Evolutionary conservation across 2,797 vertebrate species (phyloP).

Genomic region (Myioborus melanocephalus): DNA sequence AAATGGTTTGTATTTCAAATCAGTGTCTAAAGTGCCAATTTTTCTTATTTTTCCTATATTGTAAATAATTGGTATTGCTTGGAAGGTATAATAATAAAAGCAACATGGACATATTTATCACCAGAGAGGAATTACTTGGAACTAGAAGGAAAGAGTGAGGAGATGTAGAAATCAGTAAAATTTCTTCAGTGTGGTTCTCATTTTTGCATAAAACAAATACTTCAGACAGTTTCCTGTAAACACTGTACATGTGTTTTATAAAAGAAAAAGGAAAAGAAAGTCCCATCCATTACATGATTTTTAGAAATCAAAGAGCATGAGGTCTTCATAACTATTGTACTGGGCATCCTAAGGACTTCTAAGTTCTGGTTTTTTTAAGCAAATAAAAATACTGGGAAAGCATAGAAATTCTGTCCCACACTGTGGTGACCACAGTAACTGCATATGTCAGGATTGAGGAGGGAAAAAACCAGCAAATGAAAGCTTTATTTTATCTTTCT

Average conservation of each 20-base stretch:
- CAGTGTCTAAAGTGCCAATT: not conserved
- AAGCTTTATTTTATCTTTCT: not conserved
- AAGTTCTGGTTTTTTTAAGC: not conserved
- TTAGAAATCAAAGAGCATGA: not conserved
- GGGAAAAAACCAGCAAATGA: not conserved
- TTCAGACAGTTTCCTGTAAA: not conserved
- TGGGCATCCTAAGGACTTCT: not conserved
- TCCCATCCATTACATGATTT: not conserved
- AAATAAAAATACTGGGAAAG: not conserved
- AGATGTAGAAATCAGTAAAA: not conserved
- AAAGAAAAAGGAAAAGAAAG: not conserved
- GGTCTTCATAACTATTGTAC: not conserved
- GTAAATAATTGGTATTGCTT: not conserved
- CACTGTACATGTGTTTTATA: not conserved
- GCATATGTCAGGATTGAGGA: accelerated
- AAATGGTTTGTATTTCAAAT: conserved; percentile 30
- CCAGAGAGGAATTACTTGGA: not conserved
- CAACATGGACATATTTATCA: not conserved
- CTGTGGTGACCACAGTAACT: not conserved
- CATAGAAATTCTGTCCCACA: not conserved
- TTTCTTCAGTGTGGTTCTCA: not conserved
- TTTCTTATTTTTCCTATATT: not conserved
- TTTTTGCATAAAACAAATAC: not conserved
- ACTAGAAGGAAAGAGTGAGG: not conserved
- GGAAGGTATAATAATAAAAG: not conserved